Conservation (phyloP, 1,140 invertebrate species). For the Anoplolepis gracilipes region DNA sequence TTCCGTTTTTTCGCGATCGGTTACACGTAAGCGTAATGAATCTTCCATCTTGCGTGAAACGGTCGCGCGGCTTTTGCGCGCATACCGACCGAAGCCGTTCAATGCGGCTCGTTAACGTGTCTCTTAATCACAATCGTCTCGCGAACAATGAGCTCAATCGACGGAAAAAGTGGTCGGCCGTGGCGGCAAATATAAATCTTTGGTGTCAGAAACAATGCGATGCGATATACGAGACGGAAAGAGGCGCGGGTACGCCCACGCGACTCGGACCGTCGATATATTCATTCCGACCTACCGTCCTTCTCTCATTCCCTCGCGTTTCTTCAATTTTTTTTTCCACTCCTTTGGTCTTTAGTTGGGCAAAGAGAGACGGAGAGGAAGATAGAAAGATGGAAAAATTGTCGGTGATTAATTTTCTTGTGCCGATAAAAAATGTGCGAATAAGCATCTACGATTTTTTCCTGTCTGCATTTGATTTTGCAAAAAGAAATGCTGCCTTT, state of each 20-base stretch:
- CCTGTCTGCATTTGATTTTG: conserved; percentile 43
- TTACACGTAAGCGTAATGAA: conserved; percentile 69
- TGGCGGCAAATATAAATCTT: conserved; percentile 79
- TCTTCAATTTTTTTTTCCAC: conserved; percentile 20
- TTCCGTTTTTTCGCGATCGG: conserved; percentile 65
- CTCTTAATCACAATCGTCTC: conserved; percentile 80
- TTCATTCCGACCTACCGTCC: conserved; percentile 31
- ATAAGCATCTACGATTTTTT: conserved; percentile 3
- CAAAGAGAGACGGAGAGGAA: neutral
- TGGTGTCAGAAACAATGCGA: conserved; percentile 81
- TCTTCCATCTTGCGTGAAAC: conserved; percentile 68
- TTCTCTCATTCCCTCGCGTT: conserved; percentile 2
- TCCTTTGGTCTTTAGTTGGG: neutral
- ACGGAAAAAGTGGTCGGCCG: conserved; percentile 78
- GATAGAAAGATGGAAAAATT: conserved; percentile 56
- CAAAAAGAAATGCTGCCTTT: conserved; percentile 62
- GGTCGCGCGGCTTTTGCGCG: conserved; percentile 34
- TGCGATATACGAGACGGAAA: conserved; percentile 70
- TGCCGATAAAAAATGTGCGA: conserved; percentile 64
- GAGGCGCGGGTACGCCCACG: conserved; percentile 77
- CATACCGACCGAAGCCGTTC: conserved; percentile 64
- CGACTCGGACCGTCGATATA: conserved; percentile 75
- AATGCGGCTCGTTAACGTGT: conserved; percentile 81
- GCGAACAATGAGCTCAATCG: conserved; percentile 80
- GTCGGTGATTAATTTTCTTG: conserved; percentile 62